phyloP scores from a whole-genome alignment of 2,888 invertebrate species.

The Galeopsomyia nigrocyanea region DNA sequence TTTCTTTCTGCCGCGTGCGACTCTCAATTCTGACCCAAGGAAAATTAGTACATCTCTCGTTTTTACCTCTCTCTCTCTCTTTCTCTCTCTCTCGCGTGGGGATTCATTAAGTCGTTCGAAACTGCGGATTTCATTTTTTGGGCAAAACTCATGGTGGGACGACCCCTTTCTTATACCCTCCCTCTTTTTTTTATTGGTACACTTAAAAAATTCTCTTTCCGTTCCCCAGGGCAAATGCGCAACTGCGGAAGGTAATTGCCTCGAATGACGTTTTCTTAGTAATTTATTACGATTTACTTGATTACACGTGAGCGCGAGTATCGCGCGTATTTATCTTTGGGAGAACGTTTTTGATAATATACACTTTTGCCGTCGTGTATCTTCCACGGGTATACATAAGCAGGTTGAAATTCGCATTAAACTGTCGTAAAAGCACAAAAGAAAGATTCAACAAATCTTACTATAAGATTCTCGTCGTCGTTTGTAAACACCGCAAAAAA shows the following conservation, averaged over 20 bases:
- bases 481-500: too few species aligned
- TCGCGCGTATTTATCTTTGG: too few species aligned
- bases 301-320: too few species aligned
- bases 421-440: too few species aligned
- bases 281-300: too few species aligned
- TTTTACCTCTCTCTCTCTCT: not conserved
- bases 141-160: slow-evolving; percentile 15
- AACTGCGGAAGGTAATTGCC: slow-evolving; percentile 14
- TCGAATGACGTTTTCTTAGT: too few species aligned
- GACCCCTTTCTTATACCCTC: too few species aligned
- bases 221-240: not conserved
- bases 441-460: too few species aligned
- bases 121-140: slow-evolving; percentile 35
- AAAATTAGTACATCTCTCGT: slow-evolving; percentile 41
- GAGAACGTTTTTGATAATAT: too few species aligned
- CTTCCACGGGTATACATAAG: slow-evolving; percentile 22
- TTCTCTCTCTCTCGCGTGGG: slow-evolving; percentile 8
- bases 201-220: slow-evolving; percentile 15
- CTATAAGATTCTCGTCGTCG: too few species aligned
- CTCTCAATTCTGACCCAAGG: slow-evolving; percentile 20
- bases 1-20: not conserved
- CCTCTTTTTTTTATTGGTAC: slow-evolving; percentile 13
- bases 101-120: slow-evolving; percentile 40
- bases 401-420: too few species aligned
- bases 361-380: too few species aligned